Evolutionary conservation across 2,113 vertebrate genomes (phyloP).

Genomic region (Halichoerus grypus): DNA sequence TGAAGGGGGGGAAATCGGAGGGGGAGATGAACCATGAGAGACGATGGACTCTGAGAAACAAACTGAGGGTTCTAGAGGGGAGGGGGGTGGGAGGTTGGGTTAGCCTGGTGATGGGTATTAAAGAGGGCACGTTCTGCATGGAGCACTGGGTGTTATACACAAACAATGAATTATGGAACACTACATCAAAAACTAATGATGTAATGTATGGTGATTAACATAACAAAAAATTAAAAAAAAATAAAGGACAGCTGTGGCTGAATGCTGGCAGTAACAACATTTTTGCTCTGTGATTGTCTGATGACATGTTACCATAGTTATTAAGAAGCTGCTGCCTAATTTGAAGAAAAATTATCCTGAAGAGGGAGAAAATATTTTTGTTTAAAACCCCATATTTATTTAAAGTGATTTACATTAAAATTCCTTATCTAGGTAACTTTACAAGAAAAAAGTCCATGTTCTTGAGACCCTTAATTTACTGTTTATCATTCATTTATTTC

Average conservation of each 20-base stretch:
- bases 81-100: too few species aligned
- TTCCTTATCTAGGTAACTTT: neutral
- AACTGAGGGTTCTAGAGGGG: too few species aligned
- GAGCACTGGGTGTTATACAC: too few species aligned
- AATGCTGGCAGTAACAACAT: neutral
- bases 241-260: constrained; percentile 25
- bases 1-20: too few species aligned
- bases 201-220: too few species aligned
- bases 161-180: too few species aligned
- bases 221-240: too few species aligned
- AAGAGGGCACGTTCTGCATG: too few species aligned
- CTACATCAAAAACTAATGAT: too few species aligned
- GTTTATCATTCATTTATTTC: neutral
- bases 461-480: neutral
- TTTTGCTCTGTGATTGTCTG: constrained; percentile 41
- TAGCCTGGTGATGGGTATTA: too few species aligned
- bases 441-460: neutral
- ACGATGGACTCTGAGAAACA: too few species aligned
- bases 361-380: constrained; percentile 2
- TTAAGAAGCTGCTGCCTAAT: neutral
- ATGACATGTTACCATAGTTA: neutral
- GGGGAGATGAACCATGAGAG: too few species aligned
- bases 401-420: constrained; percentile 9
- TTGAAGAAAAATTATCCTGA: constrained; percentile 28
- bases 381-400: constrained; percentile 30